phyloP scores from a whole-genome alignment of 2,797 vertebrate species.

The Tangara arthus region DNA sequence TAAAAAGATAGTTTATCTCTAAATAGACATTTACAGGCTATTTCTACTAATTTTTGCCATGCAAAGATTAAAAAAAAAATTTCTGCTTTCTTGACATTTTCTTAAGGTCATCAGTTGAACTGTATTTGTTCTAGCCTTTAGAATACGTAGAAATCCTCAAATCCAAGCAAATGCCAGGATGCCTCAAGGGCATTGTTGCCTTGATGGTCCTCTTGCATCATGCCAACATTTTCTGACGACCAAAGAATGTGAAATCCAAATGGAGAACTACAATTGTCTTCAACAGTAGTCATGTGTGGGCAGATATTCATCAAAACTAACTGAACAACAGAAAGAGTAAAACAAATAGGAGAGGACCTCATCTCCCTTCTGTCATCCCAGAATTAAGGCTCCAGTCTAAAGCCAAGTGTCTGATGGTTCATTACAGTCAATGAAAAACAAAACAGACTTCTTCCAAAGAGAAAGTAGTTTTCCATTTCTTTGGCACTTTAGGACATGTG shows the following conservation, averaged over 20 bases:
- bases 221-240: neutral
- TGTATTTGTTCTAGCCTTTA: neutral
- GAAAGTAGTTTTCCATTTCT: neutral
- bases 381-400: neutral
- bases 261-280: neutral
- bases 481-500: neutral
- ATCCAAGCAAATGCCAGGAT: conserved; percentile 2
- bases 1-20: neutral
- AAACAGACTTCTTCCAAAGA: neutral
- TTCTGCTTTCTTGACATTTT: neutral
- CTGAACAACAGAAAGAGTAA: neutral
- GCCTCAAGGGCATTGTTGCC: neutral
- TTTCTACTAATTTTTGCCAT: neutral
- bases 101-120: neutral
- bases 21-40: neutral
- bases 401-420: neutral
- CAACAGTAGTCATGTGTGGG: neutral
- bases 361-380: neutral
- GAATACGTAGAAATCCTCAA: neutral
- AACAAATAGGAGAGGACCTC: neutral
- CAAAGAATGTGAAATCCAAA: conserved; percentile 15
- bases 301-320: conserved; percentile 1
- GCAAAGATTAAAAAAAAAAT: neutral
- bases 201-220: neutral
- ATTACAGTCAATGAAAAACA: neutral